Percentiles rank a stretch among this genome's conserved stretches.
Evolutionary conservation across 2,113 vertebrate species (phyloP).

Genomic region (Lepus americanus): DNA sequence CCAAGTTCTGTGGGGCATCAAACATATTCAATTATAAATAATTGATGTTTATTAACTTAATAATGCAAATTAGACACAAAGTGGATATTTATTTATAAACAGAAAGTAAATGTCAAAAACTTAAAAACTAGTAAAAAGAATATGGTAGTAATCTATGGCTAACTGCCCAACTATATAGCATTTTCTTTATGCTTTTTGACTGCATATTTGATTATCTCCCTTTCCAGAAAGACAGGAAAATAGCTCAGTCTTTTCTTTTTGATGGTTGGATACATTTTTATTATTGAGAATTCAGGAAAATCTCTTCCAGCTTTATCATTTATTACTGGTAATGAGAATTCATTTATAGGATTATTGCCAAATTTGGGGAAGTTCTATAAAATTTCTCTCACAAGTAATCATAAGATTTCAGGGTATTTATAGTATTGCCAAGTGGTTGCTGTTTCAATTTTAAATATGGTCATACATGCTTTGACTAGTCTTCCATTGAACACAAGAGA

Average conservation of each 20-base stretch:
- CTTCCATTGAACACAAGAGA: background rate
- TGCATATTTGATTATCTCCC: background rate
- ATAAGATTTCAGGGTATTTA: background rate
- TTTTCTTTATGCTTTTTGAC: slow-evolving; percentile 18
- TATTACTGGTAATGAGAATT: background rate
- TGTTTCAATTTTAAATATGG: background rate
- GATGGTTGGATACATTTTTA: slow-evolving; percentile 17
- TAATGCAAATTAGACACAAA: background rate
- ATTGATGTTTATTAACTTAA: background rate
- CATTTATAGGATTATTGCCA: slow-evolving; percentile 32
- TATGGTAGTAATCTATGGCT: background rate
- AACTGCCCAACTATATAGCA: background rate
- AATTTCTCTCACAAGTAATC: background rate
- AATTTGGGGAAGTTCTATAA: background rate
- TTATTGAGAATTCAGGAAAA: background rate
- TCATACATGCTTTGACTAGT: background rate
- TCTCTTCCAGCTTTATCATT: background rate
- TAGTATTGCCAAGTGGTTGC: background rate
- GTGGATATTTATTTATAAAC: background rate
- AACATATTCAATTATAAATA: background rate
- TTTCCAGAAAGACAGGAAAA: slow-evolving; percentile 8
- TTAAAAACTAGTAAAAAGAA: background rate
- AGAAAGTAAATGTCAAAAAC: slow-evolving; percentile 1
- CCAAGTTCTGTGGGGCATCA: background rate
- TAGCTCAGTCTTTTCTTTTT: background rate